Evolutionary conservation across 2,888 invertebrate genomes (phyloP).

Genomic region (Gymnoscelis rufifasciata): DNA sequence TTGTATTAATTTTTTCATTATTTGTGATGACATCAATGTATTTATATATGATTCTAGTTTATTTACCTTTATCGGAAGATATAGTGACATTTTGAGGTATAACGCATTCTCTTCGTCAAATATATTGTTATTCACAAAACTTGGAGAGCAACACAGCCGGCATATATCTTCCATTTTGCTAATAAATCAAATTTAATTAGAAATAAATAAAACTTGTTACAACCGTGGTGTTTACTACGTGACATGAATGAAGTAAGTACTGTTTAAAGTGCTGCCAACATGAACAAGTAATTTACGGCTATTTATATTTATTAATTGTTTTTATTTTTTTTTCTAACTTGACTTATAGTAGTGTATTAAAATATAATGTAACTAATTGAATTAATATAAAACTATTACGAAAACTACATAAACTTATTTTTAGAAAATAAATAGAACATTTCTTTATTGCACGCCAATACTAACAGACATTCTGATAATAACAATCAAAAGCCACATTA

Average conservation of each 20-base stretch:
- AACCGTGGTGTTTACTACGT: slow-evolving; percentile 47
- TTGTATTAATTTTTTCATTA: slow-evolving; percentile 9
- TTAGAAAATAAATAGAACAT: too few species aligned
- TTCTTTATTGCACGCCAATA: too few species aligned
- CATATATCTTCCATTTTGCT: slow-evolving; percentile 64
- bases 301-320: background rate
- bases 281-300: background rate
- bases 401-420: too few species aligned
- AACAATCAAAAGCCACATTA: too few species aligned
- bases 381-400: too few species aligned
- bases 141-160: slow-evolving; percentile 68
- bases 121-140: slow-evolving; percentile 82
- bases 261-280: background rate
- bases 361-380: too few species aligned
- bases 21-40: slow-evolving; percentile 15
- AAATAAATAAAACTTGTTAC: slow-evolving; percentile 12
- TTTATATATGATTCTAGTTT: slow-evolving; percentile 1
- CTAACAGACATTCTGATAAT: too few species aligned
- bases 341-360: too few species aligned
- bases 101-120: slow-evolving; percentile 84
- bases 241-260: slow-evolving; percentile 20
- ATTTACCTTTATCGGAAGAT: slow-evolving; percentile 85
- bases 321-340: too few species aligned
- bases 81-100: slow-evolving; percentile 84
- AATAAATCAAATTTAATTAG: slow-evolving; percentile 22